Conservation (phyloP, 2,888 invertebrate genomes). For the Ctenicera cuprea region DNA sequence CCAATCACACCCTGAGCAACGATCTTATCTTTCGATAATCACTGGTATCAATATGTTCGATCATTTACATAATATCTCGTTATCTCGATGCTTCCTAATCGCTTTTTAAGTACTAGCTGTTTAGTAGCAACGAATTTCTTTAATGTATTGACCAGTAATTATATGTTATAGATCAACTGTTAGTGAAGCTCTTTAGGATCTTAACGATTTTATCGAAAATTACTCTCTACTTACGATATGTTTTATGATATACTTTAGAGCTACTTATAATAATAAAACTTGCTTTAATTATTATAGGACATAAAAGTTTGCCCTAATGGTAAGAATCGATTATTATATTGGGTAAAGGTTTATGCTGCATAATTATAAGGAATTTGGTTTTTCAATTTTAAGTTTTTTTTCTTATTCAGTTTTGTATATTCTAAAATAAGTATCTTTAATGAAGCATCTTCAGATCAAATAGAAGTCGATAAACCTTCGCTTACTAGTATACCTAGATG, state of each 20-base stretch:
- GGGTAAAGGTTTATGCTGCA: no score
- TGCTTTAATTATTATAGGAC: background rate
- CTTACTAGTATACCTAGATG: no score
- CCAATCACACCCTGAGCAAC: conserved; percentile 55
- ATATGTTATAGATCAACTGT: conserved; percentile 23
- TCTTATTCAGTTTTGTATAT: no score
- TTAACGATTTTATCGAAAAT: conserved; percentile 31
- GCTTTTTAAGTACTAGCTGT: conserved; percentile 50
- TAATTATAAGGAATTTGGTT: no score
- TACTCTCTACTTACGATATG: conserved; percentile 12
- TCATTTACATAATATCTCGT: conserved; percentile 55
- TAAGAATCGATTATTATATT: no score
- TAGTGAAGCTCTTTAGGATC: conserved; percentile 24
- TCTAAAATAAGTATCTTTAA: no score
- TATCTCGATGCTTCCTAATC: conserved; percentile 55
- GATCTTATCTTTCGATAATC: conserved; percentile 57
- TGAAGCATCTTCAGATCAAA: no score
- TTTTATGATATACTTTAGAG: conserved; percentile 29
- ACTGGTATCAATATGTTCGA: conserved; percentile 55
- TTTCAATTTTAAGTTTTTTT: no score
- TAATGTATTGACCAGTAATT: conserved; percentile 31
- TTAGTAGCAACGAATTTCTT: conserved; percentile 44
- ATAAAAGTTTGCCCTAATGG: no score
- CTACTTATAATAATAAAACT: conserved; percentile 6
- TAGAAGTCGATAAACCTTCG: no score